Percentiles rank a stretch among this genome's conserved stretches.
These are phyloP conservation scores for Pseudochirops corinnae DNA, from an alignment of 2,797 vertebrate species.

Conservation along the genomic window DNA sequence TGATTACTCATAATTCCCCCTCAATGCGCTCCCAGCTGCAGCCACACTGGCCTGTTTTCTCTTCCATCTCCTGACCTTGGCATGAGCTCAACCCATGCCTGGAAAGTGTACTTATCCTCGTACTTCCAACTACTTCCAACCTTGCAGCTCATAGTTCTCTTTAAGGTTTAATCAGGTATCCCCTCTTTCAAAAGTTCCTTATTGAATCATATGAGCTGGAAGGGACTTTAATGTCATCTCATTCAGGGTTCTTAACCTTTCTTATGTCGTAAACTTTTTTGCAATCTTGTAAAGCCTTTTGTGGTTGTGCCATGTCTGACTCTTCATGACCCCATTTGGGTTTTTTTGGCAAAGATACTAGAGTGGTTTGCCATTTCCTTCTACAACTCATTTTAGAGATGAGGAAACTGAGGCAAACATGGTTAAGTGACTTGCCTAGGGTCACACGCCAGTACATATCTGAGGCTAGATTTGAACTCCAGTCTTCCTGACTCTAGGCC, in stretches of 20 bases:
- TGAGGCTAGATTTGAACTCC: not conserved
- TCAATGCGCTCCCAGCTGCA: not conserved
- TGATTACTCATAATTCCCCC: not conserved
- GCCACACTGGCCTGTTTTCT: not conserved
- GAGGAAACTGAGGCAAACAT: not conserved
- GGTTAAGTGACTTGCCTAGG: not conserved
- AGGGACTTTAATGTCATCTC: not conserved
- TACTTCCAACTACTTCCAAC: not conserved
- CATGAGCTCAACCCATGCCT: not conserved
- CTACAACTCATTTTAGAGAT: not conserved
- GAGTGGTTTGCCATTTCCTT: not conserved
- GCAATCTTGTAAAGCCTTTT: not conserved
- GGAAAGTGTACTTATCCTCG: fast-evolving
- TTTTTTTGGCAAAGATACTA: not conserved
- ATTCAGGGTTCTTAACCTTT: not conserved
- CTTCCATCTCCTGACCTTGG: not conserved
- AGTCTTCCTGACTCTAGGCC: not conserved
- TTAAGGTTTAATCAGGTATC: not conserved
- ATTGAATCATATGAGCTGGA: not conserved
- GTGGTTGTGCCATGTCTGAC: not conserved
- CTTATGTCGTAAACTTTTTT: not conserved
- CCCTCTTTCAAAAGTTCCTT: not conserved
- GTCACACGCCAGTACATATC: not conserved
- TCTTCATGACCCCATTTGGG: not conserved
- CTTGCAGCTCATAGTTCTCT: not conserved